Percentiles rank a stretch among this genome's conserved stretches.
These are phyloP conservation scores for Mycetomoellerius zeteki DNA, from an alignment of 1,140 invertebrate genomes.

Conservation along the genomic window DNA sequence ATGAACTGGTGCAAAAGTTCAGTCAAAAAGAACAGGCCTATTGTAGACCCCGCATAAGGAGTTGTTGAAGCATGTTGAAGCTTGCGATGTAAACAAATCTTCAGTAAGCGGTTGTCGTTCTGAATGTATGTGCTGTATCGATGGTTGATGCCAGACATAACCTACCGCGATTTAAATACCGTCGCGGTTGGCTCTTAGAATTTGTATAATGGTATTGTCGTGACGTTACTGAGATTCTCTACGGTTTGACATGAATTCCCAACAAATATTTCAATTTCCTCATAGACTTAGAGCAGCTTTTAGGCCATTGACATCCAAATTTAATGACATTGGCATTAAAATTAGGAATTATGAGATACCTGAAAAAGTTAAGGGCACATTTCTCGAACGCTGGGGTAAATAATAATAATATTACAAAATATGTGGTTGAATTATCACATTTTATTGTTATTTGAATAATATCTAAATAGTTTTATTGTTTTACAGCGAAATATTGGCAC, in stretches of 20 bases:
- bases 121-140: too few relatives aligned
- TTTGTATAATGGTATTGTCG: neutral
- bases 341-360: slow-evolving; percentile 75
- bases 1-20: too few relatives aligned
- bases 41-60: too few relatives aligned
- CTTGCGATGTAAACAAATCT: too few relatives aligned
- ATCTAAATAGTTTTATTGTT: slow-evolving; percentile 6
- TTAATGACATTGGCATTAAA: slow-evolving; percentile 53
- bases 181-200: neutral
- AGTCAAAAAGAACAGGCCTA: too few relatives aligned
- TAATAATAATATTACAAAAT: slow-evolving; percentile 15
- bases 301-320: neutral
- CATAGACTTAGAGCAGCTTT: slow-evolving; percentile 10
- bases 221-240: neutral
- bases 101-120: too few relatives aligned
- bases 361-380: slow-evolving; percentile 74
- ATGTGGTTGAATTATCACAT: neutral
- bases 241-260: slow-evolving; percentile 18
- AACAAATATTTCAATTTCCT: slow-evolving; percentile 31
- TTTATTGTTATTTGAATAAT: neutral
- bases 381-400: slow-evolving; percentile 82
- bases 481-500: slow-evolving; percentile 80
- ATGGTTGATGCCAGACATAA: too few relatives aligned
- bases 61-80: too few relatives aligned
- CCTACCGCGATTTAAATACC: neutral